Base-by-base conservation (phyloP, 2,113 vertebrate genomes). In the Triplophysa siluroides region DNA sequence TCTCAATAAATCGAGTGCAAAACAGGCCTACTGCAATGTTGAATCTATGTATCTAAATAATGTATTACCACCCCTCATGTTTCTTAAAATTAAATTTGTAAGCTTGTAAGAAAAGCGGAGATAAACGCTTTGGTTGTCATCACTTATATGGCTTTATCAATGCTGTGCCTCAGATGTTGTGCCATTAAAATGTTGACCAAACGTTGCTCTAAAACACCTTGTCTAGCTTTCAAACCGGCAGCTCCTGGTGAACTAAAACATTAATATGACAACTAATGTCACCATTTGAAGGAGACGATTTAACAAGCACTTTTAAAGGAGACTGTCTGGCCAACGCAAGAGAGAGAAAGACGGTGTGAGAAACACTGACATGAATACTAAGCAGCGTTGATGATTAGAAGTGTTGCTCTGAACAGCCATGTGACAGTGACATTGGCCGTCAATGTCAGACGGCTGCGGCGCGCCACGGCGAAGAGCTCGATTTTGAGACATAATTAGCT, bases 351-450 rank as follows among this genome's bases (percentile, higher is more conserved):
- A 69, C 23, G 3, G 56, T 43, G 76, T 43, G 84, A 78, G 71
- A 86, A 80, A 67, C 76, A 79, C 77, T 85, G 87, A 84, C 86
- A 86, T 88, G 92, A 94, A 95, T 95, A 94, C 92, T 95, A 94
- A 96, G 87, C 90, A 92, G 91, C 83, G 83, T 86, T 82, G 89
- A 90, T 93, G 91, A 94, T 95, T 93, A 92, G 92, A 91, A 90
- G 90, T 84, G 88, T 85, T 87, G 89, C 90, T 92, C 87, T 90
- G 91, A 90, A 92, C 91, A 91, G 91, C 92, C 91, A 91, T 90
- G 92, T 92, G 93, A 93, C 94, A 94, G 92, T 93, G 93, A 95
- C 94, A 94, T 94, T 94, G 94, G 92, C 91, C 90, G 90, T 94
- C 94, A 94, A 92, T 94, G 94, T 93, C 92, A 92, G 86, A 89